These are phyloP conservation scores for Indicator indicator DNA, from an alignment of 2,113 vertebrate species.

Conservation along the genomic window DNA sequence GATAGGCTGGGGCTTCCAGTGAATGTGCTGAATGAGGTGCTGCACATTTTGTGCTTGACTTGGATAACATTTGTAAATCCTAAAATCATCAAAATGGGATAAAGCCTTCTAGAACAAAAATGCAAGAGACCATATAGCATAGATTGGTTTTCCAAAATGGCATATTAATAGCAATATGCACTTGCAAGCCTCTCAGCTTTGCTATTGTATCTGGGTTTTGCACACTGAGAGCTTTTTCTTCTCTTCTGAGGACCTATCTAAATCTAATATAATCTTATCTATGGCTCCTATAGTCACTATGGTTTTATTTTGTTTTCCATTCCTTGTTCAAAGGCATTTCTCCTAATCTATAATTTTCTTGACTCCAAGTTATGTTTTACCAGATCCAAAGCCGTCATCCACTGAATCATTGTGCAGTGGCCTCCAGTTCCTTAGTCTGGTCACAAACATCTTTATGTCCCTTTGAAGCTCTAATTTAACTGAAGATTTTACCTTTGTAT, in stretches of 20 bases:
- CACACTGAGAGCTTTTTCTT: background rate
- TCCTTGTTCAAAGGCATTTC: background rate
- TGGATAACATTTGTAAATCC: slow-evolving; percentile 33
- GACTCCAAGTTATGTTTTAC: background rate
- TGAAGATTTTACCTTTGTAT: background rate
- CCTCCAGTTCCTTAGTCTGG: background rate
- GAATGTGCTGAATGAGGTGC: slow-evolving; percentile 28
- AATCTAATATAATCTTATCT: background rate
- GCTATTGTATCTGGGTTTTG: background rate
- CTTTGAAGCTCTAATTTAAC: background rate
- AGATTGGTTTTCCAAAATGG: background rate
- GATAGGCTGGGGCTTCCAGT: background rate
- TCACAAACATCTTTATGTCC: background rate
- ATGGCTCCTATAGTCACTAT: background rate
- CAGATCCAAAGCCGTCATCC: background rate
- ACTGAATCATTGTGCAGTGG: background rate
- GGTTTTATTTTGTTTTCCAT: background rate
- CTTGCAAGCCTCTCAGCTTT: background rate
- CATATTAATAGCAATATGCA: background rate
- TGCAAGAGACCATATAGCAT: background rate
- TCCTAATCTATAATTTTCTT: background rate
- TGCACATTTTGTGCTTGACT: slow-evolving; percentile 22
- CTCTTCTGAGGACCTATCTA: background rate
- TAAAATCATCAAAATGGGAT: slow-evolving; percentile 28
- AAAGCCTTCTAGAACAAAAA: background rate